A percentile compares a stretch with the other conserved stretches of the same genome.
These are phyloP conservation scores for Macrostomum lignano DNA, from an alignment of 1,140 invertebrate species.

Conservation along the genomic window DNA sequence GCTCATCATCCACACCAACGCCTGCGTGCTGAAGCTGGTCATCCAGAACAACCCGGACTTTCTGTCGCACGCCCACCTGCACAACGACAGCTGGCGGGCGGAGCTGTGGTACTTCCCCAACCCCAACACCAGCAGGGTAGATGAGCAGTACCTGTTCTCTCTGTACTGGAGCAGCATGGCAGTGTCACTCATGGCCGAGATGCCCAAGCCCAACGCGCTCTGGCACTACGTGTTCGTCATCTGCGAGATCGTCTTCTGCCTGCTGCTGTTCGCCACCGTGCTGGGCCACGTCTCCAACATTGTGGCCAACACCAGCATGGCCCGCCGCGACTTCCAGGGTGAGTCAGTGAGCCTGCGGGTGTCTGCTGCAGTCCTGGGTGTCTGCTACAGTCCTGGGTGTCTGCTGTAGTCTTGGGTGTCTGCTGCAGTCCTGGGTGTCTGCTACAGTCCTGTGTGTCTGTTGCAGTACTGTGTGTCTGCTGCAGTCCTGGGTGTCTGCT, in stretches of 20 bases:
- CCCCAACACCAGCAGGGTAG: slow-evolving; percentile 3
- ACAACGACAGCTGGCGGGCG: slow-evolving; percentile 1
- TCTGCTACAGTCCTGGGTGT: no score
- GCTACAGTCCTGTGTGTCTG: no score
- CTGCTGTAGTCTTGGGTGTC: no score
- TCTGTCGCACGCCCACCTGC: background rate
- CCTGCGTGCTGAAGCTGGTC: slow-evolving; percentile 84
- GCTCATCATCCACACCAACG: slow-evolving; percentile 97
- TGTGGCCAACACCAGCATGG: slow-evolving; percentile 22
- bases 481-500: no score
- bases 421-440: no score
- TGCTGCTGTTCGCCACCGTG: slow-evolving; percentile 26
- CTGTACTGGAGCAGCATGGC: slow-evolving; percentile 91
- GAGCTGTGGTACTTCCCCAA: no score
- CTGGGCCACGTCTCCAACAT: slow-evolving; percentile 27
- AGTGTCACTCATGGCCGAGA: slow-evolving; percentile 50
- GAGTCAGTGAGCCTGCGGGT: slow-evolving; percentile 48
- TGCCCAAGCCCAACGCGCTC: slow-evolving; percentile 44
- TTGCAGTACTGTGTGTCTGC: no score
- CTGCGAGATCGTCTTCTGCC: slow-evolving; percentile 21
- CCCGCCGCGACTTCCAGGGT: slow-evolving; percentile 29
- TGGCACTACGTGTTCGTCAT: slow-evolving; percentile 30
- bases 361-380: no score
- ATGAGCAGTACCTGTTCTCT: slow-evolving; percentile 54
- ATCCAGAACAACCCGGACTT: slow-evolving; percentile 5